Percentiles rank a stretch among this genome's conserved stretches.
phyloP scores from a whole-genome alignment of 2,113 vertebrate species.

The Clarias magur region DNA sequence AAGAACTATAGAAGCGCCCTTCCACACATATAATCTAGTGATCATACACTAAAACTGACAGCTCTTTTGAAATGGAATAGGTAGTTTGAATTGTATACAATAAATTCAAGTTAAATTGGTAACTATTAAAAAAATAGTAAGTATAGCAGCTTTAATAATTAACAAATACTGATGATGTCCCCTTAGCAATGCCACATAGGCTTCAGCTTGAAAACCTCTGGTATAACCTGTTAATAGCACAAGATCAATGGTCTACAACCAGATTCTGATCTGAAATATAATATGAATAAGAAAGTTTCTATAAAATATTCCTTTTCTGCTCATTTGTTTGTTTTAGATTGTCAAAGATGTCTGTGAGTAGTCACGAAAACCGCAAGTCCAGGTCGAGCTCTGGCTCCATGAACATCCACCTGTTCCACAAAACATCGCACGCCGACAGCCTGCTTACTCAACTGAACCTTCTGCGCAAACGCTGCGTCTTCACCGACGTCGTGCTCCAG shows the following conservation, averaged over 20 bases:
- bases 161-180: neutral
- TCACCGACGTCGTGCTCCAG: constrained; percentile 78
- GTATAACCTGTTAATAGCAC: neutral
- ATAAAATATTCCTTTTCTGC: neutral
- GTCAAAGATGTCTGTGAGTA: constrained; percentile 79
- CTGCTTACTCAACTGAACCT: constrained; percentile 81
- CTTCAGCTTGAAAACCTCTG: neutral
- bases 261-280: neutral
- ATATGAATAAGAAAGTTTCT: neutral
- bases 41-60: neutral
- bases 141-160: neutral
- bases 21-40: neutral
- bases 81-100: neutral
- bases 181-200: neutral
- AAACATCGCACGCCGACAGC: constrained; percentile 75
- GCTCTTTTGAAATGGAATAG: neutral
- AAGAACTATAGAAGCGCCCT: neutral
- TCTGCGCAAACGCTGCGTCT: constrained; percentile 76
- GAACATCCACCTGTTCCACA: constrained; percentile 80
- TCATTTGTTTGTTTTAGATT: constrained; percentile 25
- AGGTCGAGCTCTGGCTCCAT: constrained; percentile 80
- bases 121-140: neutral
- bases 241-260: neutral
- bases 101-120: neutral
- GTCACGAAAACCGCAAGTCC: constrained; percentile 84